Evolutionary conservation across 2,113 vertebrate genomes (phyloP).

Genomic region (Pardalotus punctatus): DNA sequence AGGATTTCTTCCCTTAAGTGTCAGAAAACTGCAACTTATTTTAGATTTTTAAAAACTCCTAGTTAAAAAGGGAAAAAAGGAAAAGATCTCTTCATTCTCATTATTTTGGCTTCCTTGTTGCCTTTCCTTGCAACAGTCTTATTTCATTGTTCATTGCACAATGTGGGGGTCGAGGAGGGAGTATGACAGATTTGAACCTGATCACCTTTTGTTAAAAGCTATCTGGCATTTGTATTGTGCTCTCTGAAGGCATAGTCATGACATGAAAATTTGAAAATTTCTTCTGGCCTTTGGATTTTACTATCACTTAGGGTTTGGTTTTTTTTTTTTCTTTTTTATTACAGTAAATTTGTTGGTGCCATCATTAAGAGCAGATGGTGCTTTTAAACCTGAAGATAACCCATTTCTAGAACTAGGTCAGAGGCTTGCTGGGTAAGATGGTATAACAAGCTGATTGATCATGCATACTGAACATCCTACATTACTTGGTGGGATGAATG

Average conservation of each 20-base stretch:
- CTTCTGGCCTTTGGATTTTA: not conserved
- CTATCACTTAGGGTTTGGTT: not conserved
- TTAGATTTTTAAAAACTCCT: not conserved
- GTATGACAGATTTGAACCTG: not conserved
- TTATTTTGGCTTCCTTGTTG: not conserved
- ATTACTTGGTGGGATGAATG: not conserved
- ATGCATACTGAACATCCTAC: not conserved
- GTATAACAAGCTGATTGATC: not conserved
- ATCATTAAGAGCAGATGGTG: not conserved
- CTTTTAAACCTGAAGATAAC: conserved; percentile 10
- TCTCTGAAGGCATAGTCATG: not conserved
- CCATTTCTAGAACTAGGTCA: conserved; percentile 6
- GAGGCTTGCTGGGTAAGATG: not conserved
- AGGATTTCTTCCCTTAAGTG: not conserved
- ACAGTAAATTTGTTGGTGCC: not conserved
- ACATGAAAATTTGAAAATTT: not conserved
- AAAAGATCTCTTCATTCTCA: not conserved
- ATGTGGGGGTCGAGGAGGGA: rapidly evolving
- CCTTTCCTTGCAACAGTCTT: not conserved
- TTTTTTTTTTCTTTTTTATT: not conserved
- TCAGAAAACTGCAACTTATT: not conserved
- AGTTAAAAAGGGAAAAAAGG: not conserved
- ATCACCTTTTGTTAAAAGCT: not conserved
- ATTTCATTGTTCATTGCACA: not conserved
- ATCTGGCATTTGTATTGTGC: not conserved